phyloP scores from a whole-genome alignment of 2,888 invertebrate genomes.

The Lepidocyrtinus sp. region DNA sequence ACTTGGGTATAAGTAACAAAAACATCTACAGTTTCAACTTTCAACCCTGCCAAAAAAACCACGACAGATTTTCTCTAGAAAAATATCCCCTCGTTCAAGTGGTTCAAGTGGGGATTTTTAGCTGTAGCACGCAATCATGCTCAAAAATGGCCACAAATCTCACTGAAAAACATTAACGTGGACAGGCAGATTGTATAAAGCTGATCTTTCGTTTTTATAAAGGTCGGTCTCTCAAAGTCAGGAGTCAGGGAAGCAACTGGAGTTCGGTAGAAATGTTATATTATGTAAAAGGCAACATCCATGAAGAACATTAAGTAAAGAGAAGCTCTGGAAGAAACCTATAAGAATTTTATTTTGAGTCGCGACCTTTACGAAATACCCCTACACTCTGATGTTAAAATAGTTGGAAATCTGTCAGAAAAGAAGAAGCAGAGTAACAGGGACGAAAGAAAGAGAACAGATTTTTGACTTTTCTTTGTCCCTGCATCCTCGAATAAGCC shows the following conservation, averaged over 20 bases:
- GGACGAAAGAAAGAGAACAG: conserved; percentile 23
- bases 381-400: too few relatives aligned
- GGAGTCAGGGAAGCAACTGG: conserved; percentile 25
- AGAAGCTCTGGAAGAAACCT: conserved; percentile 1
- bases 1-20: not conserved
- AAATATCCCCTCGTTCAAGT: too few relatives aligned
- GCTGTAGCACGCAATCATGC: too few relatives aligned
- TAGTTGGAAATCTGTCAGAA: not conserved
- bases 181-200: not conserved
- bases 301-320: not conserved
- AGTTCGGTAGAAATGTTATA: not conserved
- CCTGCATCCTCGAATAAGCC: not conserved
- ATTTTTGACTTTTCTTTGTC: conserved; percentile 18
- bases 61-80: not conserved
- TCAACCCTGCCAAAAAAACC: not conserved
- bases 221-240: conserved; percentile 16
- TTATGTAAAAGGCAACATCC: not conserved
- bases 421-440: too few relatives aligned
- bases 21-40: conserved; percentile 14
- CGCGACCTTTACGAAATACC: too few relatives aligned
- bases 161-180: conserved; percentile 12
- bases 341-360: too few relatives aligned
- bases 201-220: not conserved
- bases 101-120: too few relatives aligned
- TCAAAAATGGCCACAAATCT: conserved; percentile 38